Base-by-base conservation (phyloP, 2,888 invertebrate species). In the Brachyptera putata region DNA sequence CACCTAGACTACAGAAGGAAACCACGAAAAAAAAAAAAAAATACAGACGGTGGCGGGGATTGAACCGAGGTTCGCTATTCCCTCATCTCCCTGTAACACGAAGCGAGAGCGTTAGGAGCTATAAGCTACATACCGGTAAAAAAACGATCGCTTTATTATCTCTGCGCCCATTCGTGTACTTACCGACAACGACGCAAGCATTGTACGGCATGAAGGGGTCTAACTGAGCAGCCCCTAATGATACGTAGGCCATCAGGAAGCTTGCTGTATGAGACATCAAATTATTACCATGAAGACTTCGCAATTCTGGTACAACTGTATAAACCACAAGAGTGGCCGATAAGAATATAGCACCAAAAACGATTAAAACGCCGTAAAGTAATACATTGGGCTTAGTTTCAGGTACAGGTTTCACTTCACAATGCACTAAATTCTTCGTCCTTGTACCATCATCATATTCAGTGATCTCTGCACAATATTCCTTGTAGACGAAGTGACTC, bases 321-420 rank as follows among this genome's bases (percentile, higher is more conserved):
- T 63, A 58, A 13, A 60, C 46, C n/a, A 63, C 26, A 9, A 63
- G 43, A 4, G 63, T 63, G 5, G 59, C 57, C 11, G 46, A n/a
- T 13, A 63, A 55, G 43, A 63, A 63, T 14, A 49, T 34, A 2
- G 61, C 61, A 16, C 58, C 63, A 4, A 57, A 13, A 5, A 60
- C 36, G 18, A 60, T 14, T 25, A 62, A 34, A 3, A 46, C 46
- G 7, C 62, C 60, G n/a, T 61, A 61, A 14, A 56, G 21, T 3
- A 58, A 14, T 3, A 21, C 41, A 1, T 24, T 53, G 11, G 37
- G 18, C 18, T 53, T 41, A n/a, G 16, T 48, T 5, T 13, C 21
- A 1, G 7, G 11, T n/a, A 26, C 26, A 2, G 39, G 22, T 9
- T 24, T 21, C 16, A 21, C 30, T 30, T 25, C 26, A 16, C 60